These are phyloP conservation scores for Drosophila sp. DNA, from an alignment of 1,140 invertebrate genomes.

Conservation along the genomic window DNA sequence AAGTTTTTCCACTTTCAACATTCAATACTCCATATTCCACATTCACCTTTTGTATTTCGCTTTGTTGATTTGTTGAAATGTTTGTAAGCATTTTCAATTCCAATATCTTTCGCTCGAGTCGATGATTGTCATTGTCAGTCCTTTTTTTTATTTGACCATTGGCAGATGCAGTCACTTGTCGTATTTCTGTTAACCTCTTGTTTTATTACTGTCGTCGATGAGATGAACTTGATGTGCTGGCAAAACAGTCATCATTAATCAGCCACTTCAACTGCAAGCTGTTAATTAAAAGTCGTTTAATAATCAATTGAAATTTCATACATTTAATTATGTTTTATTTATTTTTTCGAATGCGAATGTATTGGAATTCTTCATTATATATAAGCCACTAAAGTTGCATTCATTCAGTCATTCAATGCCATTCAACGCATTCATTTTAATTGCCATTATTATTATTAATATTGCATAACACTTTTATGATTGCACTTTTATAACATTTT, in stretches of 20 bases:
- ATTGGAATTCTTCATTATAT: slow-evolving; percentile 52
- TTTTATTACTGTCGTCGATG: slow-evolving; percentile 7
- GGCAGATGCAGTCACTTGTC: slow-evolving; percentile 59
- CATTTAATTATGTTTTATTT: slow-evolving; percentile 65
- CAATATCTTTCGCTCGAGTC: slow-evolving; percentile 25
- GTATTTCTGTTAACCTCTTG: slow-evolving; percentile 49
- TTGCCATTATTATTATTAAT: slow-evolving; percentile 59
- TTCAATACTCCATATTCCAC: too few relatives aligned
- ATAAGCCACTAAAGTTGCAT: slow-evolving; percentile 44
- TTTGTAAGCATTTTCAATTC: slow-evolving; percentile 70
- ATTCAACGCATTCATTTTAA: slow-evolving; percentile 45
- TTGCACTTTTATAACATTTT: slow-evolving; percentile 20
- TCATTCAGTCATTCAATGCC: slow-evolving; percentile 10
- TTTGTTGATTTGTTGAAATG: slow-evolving; percentile 79
- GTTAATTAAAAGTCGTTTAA: slow-evolving; percentile 63
- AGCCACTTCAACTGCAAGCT: slow-evolving; percentile 33
- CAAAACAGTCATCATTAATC: slow-evolving; percentile 34
- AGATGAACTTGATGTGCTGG: background rate
- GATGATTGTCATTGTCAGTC: slow-evolving; percentile 63
- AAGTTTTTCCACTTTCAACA: too few relatives aligned
- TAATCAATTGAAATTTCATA: slow-evolving; percentile 74
- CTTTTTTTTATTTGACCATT: slow-evolving; percentile 25
- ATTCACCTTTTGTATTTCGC: slow-evolving; percentile 26
- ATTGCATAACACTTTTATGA: slow-evolving; percentile 43
- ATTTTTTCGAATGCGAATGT: slow-evolving; percentile 1